Conservation (phyloP, 2,888 invertebrate genomes). For the Archaeoteleia sp. region DNA sequence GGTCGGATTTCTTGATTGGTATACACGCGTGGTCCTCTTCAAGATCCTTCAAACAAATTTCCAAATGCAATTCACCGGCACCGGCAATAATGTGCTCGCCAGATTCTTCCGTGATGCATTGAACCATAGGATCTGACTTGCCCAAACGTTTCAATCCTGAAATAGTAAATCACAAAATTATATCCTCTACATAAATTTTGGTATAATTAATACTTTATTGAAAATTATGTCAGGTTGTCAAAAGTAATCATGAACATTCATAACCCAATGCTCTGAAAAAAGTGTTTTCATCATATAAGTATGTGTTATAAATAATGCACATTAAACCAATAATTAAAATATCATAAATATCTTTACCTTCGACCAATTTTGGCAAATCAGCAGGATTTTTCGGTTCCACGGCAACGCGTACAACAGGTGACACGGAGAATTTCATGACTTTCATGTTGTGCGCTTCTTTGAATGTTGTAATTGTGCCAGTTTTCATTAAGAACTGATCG, state of each 20-base stretch:
- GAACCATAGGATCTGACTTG: slow-evolving; percentile 99
- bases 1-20: slow-evolving; percentile 98
- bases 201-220: slow-evolving; percentile 4
- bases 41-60: slow-evolving; percentile 99
- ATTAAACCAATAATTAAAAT: slow-evolving; percentile 1
- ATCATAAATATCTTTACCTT: slow-evolving; percentile 76
- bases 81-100: slow-evolving; percentile 99
- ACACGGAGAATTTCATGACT: slow-evolving; percentile 99
- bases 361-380: slow-evolving; percentile 98
- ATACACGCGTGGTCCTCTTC: slow-evolving; percentile 98
- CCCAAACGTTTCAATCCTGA: slow-evolving; percentile 95
- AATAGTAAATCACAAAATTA: slow-evolving; percentile 47
- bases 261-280: slow-evolving; percentile 72
- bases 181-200: too few relatives aligned
- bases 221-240: slow-evolving; percentile 62
- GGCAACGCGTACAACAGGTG: slow-evolving; percentile 99
- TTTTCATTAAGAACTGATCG: slow-evolving; percentile 99
- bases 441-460: slow-evolving; percentile 99
- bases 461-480: slow-evolving; percentile 98
- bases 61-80: slow-evolving; percentile 99
- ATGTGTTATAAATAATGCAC: neutral
- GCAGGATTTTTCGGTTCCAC: slow-evolving; percentile 99
- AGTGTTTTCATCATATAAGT: slow-evolving; percentile 64
- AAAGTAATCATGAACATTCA: slow-evolving; percentile 69
- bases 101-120: slow-evolving; percentile 99